phyloP scores from a whole-genome alignment of 37 sponge, comb jelly and placozoan species.

The Cliona cf. orientalis region DNA sequence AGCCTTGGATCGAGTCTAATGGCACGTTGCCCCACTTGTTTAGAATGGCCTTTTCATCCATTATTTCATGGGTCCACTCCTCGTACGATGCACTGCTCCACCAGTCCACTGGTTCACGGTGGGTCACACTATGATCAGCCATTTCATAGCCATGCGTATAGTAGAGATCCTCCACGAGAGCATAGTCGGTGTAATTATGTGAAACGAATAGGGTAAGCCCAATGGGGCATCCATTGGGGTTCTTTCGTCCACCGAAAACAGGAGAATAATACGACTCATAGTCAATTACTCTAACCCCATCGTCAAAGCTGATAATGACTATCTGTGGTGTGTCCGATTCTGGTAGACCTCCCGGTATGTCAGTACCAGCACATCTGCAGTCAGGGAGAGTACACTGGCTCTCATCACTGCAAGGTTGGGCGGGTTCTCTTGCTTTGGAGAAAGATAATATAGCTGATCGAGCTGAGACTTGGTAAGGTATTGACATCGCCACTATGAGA shows the following conservation, averaged over 20 bases:
- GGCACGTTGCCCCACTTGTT: constrained; percentile 43
- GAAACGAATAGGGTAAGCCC: constrained; percentile 45
- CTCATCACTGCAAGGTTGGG: constrained; percentile 31
- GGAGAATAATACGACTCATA: constrained; percentile 32
- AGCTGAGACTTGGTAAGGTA: too few species aligned
- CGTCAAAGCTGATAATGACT: constrained; percentile 48
- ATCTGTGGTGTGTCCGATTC: constrained; percentile 48
- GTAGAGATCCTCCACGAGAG: constrained; percentile 56
- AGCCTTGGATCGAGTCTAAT: constrained; percentile 20
- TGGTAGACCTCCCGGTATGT: constrained; percentile 57
- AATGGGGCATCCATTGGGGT: constrained; percentile 62
- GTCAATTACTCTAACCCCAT: constrained; percentile 17
- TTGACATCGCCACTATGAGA: too few species aligned
- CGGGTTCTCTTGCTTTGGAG: too few species aligned
- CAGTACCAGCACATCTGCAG: constrained; percentile 59
- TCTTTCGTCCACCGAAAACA: constrained; percentile 18
- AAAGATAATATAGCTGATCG: too few species aligned
- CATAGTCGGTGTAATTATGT: constrained; percentile 54
- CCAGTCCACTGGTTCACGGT: constrained; percentile 40
- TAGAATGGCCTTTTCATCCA: constrained; percentile 52
- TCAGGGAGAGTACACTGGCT: constrained; percentile 37
- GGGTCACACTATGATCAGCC: constrained; percentile 53
- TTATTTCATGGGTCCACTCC: constrained; percentile 40
- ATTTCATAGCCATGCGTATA: constrained; percentile 34
- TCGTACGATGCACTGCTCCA: constrained; percentile 39